phyloP scores from a whole-genome alignment of 2,797 vertebrate genomes.

The Malacoraja senta region DNA sequence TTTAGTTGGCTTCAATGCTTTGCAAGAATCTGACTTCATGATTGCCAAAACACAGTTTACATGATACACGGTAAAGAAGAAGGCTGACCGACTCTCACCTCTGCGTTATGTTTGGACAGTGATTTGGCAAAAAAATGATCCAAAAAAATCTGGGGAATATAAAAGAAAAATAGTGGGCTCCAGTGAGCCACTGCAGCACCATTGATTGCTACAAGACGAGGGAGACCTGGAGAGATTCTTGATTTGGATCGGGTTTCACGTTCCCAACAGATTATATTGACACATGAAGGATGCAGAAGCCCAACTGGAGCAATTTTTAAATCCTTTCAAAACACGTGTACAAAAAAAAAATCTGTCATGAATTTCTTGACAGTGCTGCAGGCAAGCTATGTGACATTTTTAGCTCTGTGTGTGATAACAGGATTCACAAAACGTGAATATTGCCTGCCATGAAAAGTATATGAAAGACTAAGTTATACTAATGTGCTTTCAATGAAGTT shows the following conservation, averaged over 20 bases:
- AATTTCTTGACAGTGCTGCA: conserved; percentile 6
- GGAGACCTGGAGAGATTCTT: not conserved
- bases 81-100: conserved; percentile 6
- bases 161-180: not conserved
- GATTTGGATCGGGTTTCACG: not conserved
- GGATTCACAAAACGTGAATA: conserved; percentile 10
- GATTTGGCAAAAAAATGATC: not conserved
- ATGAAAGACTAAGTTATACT: not conserved
- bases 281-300: conserved; percentile 20
- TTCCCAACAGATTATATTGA: not conserved
- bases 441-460: not conserved
- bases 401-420: conserved; percentile 16
- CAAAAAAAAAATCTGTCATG: not conserved
- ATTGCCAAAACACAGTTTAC: not conserved
- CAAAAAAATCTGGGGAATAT: not conserved
- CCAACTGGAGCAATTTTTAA: conserved; percentile 1
- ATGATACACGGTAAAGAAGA: not conserved
- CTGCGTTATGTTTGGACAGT: not conserved
- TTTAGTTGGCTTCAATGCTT: not conserved
- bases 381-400: conserved; percentile 1
- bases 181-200: not conserved
- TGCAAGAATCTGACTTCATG: not conserved
- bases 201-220: not conserved
- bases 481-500: not conserved
- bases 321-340: not conserved